Conservation (phyloP, 2,113 vertebrate species). For the Harpagus bidentatus region DNA sequence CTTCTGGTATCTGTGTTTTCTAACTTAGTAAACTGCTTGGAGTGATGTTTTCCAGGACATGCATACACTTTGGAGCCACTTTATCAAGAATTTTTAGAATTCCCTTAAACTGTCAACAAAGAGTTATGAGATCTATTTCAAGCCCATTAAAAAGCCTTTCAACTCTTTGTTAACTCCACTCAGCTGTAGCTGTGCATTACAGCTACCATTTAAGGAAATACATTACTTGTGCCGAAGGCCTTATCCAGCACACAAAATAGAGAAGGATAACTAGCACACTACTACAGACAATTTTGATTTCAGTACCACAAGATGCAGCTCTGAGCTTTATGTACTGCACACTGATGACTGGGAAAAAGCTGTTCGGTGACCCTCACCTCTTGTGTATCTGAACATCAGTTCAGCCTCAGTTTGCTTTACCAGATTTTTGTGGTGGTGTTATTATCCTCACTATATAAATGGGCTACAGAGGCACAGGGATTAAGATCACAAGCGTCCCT, state of each 20-base stretch:
- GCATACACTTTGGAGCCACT: not conserved
- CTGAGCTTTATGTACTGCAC: not conserved
- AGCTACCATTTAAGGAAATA: not conserved
- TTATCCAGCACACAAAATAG: not conserved
- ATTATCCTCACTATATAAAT: not conserved
- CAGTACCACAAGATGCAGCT: not conserved
- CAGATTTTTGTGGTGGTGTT: slow-evolving; percentile 6
- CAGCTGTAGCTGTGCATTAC: not conserved
- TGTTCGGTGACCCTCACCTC: not conserved
- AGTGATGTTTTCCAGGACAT: not conserved
- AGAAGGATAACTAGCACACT: not conserved
- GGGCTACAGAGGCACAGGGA: not conserved
- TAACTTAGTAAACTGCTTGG: not conserved
- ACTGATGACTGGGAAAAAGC: not conserved
- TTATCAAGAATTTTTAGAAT: not conserved
- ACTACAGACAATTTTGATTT: not conserved
- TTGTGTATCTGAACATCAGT: not conserved
- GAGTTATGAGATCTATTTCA: not conserved
- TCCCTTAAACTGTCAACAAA: not conserved
- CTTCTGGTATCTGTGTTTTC: not conserved
- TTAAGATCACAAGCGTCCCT: slow-evolving; percentile 27
- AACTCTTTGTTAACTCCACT: not conserved
- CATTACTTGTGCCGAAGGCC: not conserved
- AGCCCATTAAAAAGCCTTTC: not conserved
- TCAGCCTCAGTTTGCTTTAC: slow-evolving; percentile 17